These are phyloP conservation scores for Actinemys pallida DNA, from an alignment of 2,113 vertebrate genomes.

Conservation along the genomic window DNA sequence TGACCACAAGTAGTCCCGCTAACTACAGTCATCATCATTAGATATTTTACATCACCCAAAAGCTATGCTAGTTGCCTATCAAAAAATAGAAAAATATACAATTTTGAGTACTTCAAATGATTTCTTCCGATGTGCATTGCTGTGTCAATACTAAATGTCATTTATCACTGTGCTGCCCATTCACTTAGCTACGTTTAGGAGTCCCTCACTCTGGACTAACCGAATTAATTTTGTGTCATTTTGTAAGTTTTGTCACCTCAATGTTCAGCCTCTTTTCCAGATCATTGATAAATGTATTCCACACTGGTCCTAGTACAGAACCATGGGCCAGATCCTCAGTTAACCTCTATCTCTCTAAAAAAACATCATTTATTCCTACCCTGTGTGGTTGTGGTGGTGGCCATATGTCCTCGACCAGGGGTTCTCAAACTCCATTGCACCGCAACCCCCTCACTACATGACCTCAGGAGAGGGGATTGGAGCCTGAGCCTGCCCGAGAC, in stretches of 20 bases:
- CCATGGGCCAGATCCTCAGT: not conserved
- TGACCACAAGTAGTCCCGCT: not conserved
- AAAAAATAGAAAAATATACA: not conserved
- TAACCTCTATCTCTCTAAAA: not conserved
- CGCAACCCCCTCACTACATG: no score
- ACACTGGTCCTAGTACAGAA: not conserved
- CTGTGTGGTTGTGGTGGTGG: not conserved
- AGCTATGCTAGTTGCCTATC: not conserved
- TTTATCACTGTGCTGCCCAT: not conserved
- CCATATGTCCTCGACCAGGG: no score
- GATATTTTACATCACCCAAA: not conserved
- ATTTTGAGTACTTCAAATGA: not conserved
- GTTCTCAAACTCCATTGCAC: no score
- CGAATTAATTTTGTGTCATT: not conserved
- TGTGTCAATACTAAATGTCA: not conserved
- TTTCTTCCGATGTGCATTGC: not conserved
- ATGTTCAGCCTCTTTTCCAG: not conserved
- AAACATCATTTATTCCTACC: not conserved
- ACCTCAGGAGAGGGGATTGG: no score
- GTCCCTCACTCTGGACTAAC: not conserved
- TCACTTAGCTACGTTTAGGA: not conserved
- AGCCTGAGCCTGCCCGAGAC: no score
- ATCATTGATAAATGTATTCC: not conserved
- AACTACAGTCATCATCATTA: not conserved
- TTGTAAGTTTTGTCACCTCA: not conserved